phyloP scores from a whole-genome alignment of 1,140 invertebrate genomes.

The Cydia pomonella region DNA sequence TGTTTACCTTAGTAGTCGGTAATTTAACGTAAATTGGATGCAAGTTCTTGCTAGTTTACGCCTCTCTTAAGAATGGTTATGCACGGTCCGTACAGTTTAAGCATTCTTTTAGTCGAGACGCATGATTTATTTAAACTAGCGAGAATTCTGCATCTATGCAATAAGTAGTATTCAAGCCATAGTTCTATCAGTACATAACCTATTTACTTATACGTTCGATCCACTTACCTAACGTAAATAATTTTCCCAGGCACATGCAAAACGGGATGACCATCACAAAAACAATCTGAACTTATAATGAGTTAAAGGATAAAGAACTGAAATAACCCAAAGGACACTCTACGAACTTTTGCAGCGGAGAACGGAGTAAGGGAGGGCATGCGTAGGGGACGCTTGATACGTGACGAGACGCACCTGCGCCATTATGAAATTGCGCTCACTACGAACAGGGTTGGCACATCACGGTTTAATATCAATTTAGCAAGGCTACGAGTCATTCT shows the following conservation, averaged over 20 bases:
- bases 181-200: no score
- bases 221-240: background rate
- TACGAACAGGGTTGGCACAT: background rate
- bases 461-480: constrained; percentile 1
- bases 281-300: background rate
- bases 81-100: no score
- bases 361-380: background rate
- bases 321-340: constrained; percentile 13
- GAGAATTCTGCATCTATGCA: no score
- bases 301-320: background rate
- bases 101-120: no score
- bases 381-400: constrained; percentile 7
- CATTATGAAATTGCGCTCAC: background rate
- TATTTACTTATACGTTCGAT: no score
- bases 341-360: background rate
- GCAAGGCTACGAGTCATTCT: background rate
- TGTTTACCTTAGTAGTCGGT: no score
- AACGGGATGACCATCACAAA: background rate
- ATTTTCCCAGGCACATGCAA: background rate
- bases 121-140: no score
- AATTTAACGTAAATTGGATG: no score
- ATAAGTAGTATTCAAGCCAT: no score
- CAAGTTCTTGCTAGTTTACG: no score
- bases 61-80: no score
- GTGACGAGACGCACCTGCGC: constrained; percentile 7